Percentiles rank a stretch among this genome's conserved stretches.
phyloP scores from a whole-genome alignment of 1,140 invertebrate genomes.

The Diorhabda carinulata region DNA sequence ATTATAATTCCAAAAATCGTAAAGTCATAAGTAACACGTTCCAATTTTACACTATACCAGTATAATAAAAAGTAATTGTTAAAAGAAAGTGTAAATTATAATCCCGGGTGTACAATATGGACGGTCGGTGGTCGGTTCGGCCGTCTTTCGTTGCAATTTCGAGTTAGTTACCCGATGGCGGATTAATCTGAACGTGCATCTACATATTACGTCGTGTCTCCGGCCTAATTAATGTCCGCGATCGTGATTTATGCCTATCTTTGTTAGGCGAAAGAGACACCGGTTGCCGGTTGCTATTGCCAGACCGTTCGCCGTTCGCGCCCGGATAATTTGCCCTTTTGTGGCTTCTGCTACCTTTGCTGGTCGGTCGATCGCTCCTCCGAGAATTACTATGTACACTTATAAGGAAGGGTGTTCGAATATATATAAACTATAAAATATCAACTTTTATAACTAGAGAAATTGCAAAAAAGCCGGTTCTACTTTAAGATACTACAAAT shows the following conservation, averaged over 20 bases:
- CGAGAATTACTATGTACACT: neutral
- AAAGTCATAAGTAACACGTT: no score
- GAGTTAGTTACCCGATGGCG: neutral
- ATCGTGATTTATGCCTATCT: slow-evolving; percentile 29
- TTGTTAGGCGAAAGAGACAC: slow-evolving; percentile 7
- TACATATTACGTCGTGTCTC: slow-evolving; percentile 35
- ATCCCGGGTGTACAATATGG: neutral
- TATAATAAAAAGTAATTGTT: no score
- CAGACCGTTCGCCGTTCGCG: neutral
- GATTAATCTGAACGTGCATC: slow-evolving; percentile 36
- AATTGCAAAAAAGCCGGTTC: no score
- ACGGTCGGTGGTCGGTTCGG: neutral
- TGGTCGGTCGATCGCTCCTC: slow-evolving; percentile 1
- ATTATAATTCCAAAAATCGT: no score
- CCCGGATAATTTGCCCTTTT: neutral
- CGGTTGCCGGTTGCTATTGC: slow-evolving; percentile 1
- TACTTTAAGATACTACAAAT: no score
- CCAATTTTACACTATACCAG: no score
- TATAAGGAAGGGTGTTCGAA: neutral
- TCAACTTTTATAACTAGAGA: no score
- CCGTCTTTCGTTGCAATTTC: neutral
- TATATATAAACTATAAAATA: no score
- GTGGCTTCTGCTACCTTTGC: neutral
- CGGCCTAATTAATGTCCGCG: slow-evolving; percentile 34
- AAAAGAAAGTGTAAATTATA: slow-evolving; percentile 1